Evolutionary conservation across 2,797 vertebrate species (phyloP), one percentile per base, ranked within the genome.

Genomic region (Triplophysa bombifrons): DNA sequence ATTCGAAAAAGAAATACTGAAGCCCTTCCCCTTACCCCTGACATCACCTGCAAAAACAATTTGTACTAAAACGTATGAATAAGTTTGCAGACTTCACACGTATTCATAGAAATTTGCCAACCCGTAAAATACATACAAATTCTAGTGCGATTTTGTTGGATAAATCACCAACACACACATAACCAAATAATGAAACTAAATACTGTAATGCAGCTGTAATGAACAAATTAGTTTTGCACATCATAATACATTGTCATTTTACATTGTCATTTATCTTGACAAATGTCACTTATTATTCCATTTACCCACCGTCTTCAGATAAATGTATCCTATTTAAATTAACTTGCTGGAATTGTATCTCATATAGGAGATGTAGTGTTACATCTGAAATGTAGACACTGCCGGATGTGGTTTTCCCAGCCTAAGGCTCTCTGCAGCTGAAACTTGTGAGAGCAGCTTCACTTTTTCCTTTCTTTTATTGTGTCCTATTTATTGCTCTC

Each of bases 321-420:
- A 77, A 74, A 76, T 67, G 53, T 13, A 19, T 41, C 46, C 56
- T 53, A 63, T 72, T 73, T 76, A 3, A 53, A 41, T 76, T 48
- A 65, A 60, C 50, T 46, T 64, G 65, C 69, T 68, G 22, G 19
- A 13, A 78, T 68, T 27, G 14, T 27, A 55, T 50, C 13, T 81
- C 69, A 25, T 50, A n/a, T 22, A 53, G 65, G 44, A 76, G 34
- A 27, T 64, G 53, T 27, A 19, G 55, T 38, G 76, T 82, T 84
- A 60, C 56, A 83, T 83, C 82, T 78, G 16, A 67, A 71, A 80
- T 83, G 65, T 72, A 71, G 50, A 74, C 34, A 64, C 50, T 48
- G n/a, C 16, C n/a, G 41, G 44, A 48, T 85, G 78, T 80, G 68
- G 55, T 80, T 83, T 86, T 83, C 72, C 77, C 74, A 69, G 83